Conservation (phyloP, 2,888 invertebrate species). For the Chrysomela aeneicollis region DNA sequence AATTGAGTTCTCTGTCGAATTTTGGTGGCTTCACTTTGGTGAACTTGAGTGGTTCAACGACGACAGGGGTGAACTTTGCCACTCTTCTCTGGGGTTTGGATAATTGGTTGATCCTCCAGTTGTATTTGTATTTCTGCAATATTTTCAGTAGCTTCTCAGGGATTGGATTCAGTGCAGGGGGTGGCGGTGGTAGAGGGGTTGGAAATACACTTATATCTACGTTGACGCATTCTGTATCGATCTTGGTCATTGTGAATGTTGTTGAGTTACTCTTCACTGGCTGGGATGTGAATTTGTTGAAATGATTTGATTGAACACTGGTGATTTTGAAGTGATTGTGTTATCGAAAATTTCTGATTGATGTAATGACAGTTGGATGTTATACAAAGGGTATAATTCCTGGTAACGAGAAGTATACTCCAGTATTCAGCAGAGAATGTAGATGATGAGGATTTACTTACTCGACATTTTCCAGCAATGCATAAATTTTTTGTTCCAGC, state of each 20-base stretch:
- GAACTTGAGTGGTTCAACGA: slow-evolving; percentile 25
- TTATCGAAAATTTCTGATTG: slow-evolving; percentile 1
- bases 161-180: slow-evolving; percentile 27
- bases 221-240: slow-evolving; percentile 31
- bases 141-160: slow-evolving; percentile 39
- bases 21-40: slow-evolving; percentile 20
- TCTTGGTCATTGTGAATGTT: slow-evolving; percentile 1
- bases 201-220: slow-evolving; percentile 39
- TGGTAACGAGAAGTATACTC: too few species aligned
- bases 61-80: slow-evolving; percentile 15
- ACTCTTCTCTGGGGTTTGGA: slow-evolving; percentile 29
- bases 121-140: slow-evolving; percentile 44
- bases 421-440: too few species aligned
- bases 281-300: background rate
- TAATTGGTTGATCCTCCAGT: slow-evolving; percentile 43
- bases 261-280: background rate
- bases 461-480: slow-evolving; percentile 69
- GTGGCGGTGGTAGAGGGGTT: slow-evolving; percentile 30
- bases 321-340: slow-evolving; percentile 13
- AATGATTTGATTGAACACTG: background rate
- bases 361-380: background rate
- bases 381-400: background rate
- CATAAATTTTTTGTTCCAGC: slow-evolving; percentile 71
- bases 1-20: slow-evolving; percentile 35
- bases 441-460: slow-evolving; percentile 53